Conservation (phyloP, 92 coral and sea anemone genomes). For the Epizoanthus fatuus region DNA sequence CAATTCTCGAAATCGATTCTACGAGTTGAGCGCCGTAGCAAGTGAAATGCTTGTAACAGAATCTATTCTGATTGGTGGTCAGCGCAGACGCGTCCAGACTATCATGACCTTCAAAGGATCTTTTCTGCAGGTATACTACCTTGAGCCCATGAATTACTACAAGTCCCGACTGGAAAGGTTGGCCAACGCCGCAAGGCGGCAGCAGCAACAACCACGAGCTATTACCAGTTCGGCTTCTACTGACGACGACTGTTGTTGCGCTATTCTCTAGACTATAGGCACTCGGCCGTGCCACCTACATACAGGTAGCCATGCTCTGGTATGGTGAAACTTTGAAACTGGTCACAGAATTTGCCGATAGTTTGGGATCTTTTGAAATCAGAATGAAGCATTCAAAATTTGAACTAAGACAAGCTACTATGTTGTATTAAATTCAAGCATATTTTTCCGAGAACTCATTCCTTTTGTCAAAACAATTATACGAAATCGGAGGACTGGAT, state of each 20-base stretch:
- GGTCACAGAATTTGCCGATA: too few species aligned
- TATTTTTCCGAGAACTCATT: too few species aligned
- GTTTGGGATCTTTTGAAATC: too few species aligned
- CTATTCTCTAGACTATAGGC: not conserved
- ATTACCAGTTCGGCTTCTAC: not conserved
- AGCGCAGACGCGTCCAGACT: slow-evolving; percentile 35
- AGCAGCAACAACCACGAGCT: not conserved
- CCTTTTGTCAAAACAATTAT: too few species aligned
- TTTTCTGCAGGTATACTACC: slow-evolving; percentile 23
- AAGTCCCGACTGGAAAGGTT: slow-evolving; percentile 34
- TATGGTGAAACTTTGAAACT: too few species aligned
- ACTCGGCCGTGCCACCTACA: not conserved
- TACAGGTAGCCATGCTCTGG: not conserved
- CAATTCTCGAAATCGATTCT: slow-evolving; percentile 20
- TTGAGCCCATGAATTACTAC: slow-evolving; percentile 41
- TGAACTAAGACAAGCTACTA: too few species aligned
- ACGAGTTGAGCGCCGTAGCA: slow-evolving; percentile 40
- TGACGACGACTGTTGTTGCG: not conserved
- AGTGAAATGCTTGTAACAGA: slow-evolving; percentile 43
- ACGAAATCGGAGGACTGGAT: too few species aligned
- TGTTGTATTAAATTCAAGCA: too few species aligned
- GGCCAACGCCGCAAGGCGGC: not conserved
- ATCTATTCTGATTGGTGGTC: slow-evolving; percentile 53
- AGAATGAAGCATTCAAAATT: too few species aligned
- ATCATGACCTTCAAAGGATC: slow-evolving; percentile 46